Base-by-base conservation (phyloP, 2,888 invertebrate genomes). In the Cremastinae sp. region DNA sequence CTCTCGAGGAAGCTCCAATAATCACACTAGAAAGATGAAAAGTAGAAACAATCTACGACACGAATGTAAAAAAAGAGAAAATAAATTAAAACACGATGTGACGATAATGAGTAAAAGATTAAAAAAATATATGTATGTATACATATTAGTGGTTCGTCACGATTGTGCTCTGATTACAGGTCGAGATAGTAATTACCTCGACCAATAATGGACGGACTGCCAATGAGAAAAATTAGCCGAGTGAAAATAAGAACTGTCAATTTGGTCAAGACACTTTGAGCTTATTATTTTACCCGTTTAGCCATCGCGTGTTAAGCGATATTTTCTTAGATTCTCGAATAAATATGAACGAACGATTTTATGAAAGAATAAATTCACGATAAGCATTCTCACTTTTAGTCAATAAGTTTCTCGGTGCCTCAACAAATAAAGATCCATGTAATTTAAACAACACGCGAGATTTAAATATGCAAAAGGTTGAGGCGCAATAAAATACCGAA, bases 1-100 rank as follows among this genome's bases (percentile, higher is more conserved):
- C 68, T 39, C 72, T 64, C 75, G 72, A 51, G 58, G 62, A 76
- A 76, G 75, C 68, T 72, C 22, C 56, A 53, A 56, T 56, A 61
- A 58, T 79, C 61, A 59, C 77, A 72, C 58, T 62, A 9, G 12
- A 39, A 10, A 56, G 9, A 56, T 5, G 37, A 7, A 7, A 39
- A 39, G 2, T 8, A 43, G 53, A 74, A 61, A 64, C 28, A 5
- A 28, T 28, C 5, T 5, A 28, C 28, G 28, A 22, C 53, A 61
- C 45, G 28, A 22, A 9, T 37, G 12, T 28, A 39, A 66, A 43
- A 69, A 45, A 45, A n/a, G 35, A 71, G 45, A 61, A 64, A 59
- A 76, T 53, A 10, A 64, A 55, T 72, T 53, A 39, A 47, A 70
- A 61, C 62, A 75, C 66, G 61, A 71, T 59, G 65, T 65, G 39